Percentiles rank a stretch among this genome's conserved stretches.
These are phyloP conservation scores for Drosophila arizonae DNA, from an alignment of 1,140 invertebrate genomes.

Conservation along the genomic window DNA sequence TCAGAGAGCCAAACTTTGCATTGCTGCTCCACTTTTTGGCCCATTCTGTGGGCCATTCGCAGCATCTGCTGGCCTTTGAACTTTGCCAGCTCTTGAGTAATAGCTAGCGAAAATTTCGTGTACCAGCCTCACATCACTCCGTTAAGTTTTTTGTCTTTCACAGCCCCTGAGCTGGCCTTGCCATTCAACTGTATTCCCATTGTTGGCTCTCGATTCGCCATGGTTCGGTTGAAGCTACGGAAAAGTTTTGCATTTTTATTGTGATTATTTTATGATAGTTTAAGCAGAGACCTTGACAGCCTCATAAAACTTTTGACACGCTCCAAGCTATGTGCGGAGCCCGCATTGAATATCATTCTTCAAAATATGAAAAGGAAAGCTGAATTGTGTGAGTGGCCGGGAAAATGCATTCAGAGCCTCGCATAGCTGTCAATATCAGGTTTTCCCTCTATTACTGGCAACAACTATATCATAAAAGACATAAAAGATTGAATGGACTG, in stretches of 20 bases:
- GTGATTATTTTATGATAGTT: slow-evolving; percentile 80
- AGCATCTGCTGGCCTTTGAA: slow-evolving; percentile 53
- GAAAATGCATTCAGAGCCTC: slow-evolving; percentile 55
- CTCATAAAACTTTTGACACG: slow-evolving; percentile 50
- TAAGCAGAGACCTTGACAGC: slow-evolving; percentile 52
- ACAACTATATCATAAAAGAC: neutral
- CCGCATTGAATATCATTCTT: slow-evolving; percentile 35
- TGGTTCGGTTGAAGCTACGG: slow-evolving; percentile 19
- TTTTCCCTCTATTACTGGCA: neutral
- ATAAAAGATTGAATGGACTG: neutral
- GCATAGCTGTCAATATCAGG: slow-evolving; percentile 51
- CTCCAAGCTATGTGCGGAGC: slow-evolving; percentile 19
- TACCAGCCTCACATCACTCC: slow-evolving; percentile 34
- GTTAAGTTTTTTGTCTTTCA: slow-evolving; percentile 46
- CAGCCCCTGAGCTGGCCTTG: slow-evolving; percentile 39
- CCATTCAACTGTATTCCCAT: neutral
- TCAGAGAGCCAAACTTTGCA: neutral
- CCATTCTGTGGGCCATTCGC: slow-evolving; percentile 22
- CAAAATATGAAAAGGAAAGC: slow-evolving; percentile 27
- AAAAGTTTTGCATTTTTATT: slow-evolving; percentile 73
- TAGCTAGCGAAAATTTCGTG: slow-evolving; percentile 53
- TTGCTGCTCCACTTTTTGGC: neutral
- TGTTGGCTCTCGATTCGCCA: slow-evolving; percentile 62
- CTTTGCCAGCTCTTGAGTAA: slow-evolving; percentile 58
- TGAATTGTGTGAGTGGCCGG: slow-evolving; percentile 44